Evolutionary conservation across 2,888 invertebrate genomes (phyloP).

Genomic region (Tethea ocularis): DNA sequence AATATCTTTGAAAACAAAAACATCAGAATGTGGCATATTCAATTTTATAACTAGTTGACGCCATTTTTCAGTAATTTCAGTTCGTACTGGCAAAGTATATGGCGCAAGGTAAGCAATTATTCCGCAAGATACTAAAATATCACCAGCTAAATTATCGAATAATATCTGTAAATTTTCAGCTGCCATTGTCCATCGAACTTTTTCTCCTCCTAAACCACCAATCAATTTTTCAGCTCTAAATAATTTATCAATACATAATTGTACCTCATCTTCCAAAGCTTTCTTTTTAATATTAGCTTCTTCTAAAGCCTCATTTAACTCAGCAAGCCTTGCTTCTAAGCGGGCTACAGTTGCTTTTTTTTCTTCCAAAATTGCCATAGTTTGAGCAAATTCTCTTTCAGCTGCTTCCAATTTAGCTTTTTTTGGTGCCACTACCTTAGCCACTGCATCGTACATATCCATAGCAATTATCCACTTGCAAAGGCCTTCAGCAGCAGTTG

Average conservation of each 20-base stretch:
- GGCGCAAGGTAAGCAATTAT: slow-evolving; percentile 95
- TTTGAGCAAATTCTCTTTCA: slow-evolving; percentile 91
- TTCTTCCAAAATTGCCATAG: slow-evolving; percentile 92
- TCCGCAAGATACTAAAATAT: slow-evolving; percentile 94
- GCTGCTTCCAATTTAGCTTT: slow-evolving; percentile 91
- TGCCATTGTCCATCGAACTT: slow-evolving; percentile 91
- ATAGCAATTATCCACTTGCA: slow-evolving; percentile 96
- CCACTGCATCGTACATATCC: slow-evolving; percentile 94
- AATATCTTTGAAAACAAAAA: slow-evolving; percentile 88
- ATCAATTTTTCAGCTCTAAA: slow-evolving; percentile 94
- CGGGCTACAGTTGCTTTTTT: slow-evolving; percentile 91
- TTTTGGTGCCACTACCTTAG: slow-evolving; percentile 93
- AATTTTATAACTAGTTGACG: slow-evolving; percentile 86
- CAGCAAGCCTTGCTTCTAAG: slow-evolving; percentile 90
- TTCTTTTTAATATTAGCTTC: slow-evolving; percentile 87
- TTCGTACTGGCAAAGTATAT: slow-evolving; percentile 88
- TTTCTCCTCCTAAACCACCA: slow-evolving; percentile 94
- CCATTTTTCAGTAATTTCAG: slow-evolving; percentile 87
- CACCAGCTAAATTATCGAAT: slow-evolving; percentile 93
- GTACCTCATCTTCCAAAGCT: slow-evolving; percentile 88
- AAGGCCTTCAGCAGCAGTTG: slow-evolving; percentile 96
- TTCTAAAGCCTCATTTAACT: slow-evolving; percentile 87
- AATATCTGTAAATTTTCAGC: slow-evolving; percentile 89
- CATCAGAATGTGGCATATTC: slow-evolving; percentile 90
- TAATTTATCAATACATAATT: slow-evolving; percentile 92